Percentiles rank a stretch among this genome's conserved stretches.
These are phyloP conservation scores for Nebria salina DNA, from an alignment of 2,888 invertebrate species.

Conservation along the genomic window DNA sequence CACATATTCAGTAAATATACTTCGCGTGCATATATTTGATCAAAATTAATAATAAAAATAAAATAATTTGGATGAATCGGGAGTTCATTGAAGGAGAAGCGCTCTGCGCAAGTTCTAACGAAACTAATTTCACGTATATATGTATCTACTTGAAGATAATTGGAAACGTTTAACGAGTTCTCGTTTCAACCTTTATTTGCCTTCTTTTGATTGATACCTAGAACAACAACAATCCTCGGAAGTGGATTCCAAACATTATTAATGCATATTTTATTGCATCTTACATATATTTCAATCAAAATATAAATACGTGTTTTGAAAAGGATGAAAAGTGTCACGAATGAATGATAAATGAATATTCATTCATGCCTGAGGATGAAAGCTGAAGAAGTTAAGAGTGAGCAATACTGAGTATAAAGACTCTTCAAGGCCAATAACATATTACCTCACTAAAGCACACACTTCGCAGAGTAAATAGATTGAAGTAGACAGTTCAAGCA, in stretches of 20 bases:
- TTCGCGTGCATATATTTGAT: neutral
- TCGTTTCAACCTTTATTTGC: neutral
- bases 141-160: neutral
- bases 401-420: slow-evolving; percentile 36
- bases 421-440: slow-evolving; percentile 22
- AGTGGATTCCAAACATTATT: no score
- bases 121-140: slow-evolving; percentile 1
- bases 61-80: neutral
- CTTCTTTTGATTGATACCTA: neutral
- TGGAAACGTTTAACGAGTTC: slow-evolving; percentile 1
- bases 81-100: neutral
- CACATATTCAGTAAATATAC: no score
- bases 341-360: neutral
- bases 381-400: slow-evolving; percentile 19
- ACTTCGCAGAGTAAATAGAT: neutral
- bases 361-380: neutral
- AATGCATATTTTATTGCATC: neutral
- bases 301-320: neutral
- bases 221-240: neutral
- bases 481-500: neutral
- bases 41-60: neutral
- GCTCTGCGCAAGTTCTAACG: neutral
- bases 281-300: neutral
- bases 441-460: neutral
- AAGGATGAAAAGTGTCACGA: neutral